Evolutionary conservation across 2,888 invertebrate genomes (phyloP).

Genomic region (Odontocerum albicorne): DNA sequence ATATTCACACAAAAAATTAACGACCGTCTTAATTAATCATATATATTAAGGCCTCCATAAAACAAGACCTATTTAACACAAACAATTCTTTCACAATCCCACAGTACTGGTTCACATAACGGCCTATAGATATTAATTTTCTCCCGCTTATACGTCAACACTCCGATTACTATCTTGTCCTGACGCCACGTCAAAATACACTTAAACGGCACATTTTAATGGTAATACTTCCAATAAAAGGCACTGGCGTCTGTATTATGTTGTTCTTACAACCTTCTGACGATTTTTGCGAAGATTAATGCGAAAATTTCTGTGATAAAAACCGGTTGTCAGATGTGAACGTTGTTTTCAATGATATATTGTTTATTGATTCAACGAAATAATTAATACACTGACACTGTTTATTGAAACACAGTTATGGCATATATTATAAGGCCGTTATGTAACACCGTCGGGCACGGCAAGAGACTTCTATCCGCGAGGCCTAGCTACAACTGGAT

Average conservation of each 20-base stretch:
- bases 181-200: slow-evolving; percentile 7
- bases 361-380: slow-evolving; percentile 7
- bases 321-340: not conserved
- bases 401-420: slow-evolving; percentile 22
- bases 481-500: slow-evolving; percentile 32
- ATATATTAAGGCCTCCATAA: slow-evolving; percentile 19
- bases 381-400: no score
- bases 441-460: slow-evolving; percentile 30
- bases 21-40: not conserved
- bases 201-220: slow-evolving; percentile 10
- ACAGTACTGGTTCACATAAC: slow-evolving; percentile 15
- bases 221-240: slow-evolving; percentile 11
- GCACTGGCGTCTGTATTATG: slow-evolving; percentile 15
- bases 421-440: slow-evolving; percentile 27
- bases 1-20: not conserved
- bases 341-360: not conserved
- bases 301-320: not conserved
- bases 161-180: slow-evolving; percentile 1
- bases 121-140: slow-evolving; percentile 7
- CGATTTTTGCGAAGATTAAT: not conserved
- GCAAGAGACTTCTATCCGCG: slow-evolving; percentile 25
- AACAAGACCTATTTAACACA: slow-evolving; percentile 1
- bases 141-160: not conserved
- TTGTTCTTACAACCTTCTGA: slow-evolving; percentile 10
- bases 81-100: not conserved